Evolutionary conservation across 2,113 vertebrate species (phyloP).

Genomic region (Siniperca knerii): DNA sequence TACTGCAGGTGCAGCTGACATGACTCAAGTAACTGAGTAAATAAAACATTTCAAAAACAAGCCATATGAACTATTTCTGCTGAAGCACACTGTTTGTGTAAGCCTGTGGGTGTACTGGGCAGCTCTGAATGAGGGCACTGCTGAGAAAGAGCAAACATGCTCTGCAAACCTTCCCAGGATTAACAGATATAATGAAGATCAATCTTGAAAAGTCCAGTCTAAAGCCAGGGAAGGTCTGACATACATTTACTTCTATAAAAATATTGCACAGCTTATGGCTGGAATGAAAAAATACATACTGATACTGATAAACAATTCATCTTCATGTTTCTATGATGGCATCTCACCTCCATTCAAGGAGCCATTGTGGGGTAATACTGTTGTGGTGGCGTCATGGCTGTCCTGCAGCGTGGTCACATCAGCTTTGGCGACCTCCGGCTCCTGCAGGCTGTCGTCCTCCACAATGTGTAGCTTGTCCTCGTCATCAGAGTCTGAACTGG

Average conservation of each 20-base stretch:
- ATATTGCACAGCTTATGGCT: not conserved
- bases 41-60: no score
- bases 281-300: not conserved
- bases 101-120: constrained; percentile 5
- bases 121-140: constrained; percentile 1
- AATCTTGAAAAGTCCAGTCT: not conserved
- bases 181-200: constrained; percentile 1
- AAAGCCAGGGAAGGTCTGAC: not conserved
- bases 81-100: not conserved
- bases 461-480: constrained; percentile 99
- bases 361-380: constrained; percentile 87
- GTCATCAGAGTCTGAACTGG: constrained; percentile 96
- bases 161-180: constrained; percentile 13
- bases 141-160: constrained; percentile 6
- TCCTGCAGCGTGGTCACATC: constrained; percentile 86
- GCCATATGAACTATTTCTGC: no score
- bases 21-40: no score
- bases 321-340: not conserved
- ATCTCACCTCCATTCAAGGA: constrained; percentile 89
- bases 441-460: constrained; percentile 96
- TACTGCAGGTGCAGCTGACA: no score
- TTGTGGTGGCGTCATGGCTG: constrained; percentile 74
- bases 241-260: not conserved
- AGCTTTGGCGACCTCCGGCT: constrained; percentile 87
- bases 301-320: not conserved